phyloP scores from a whole-genome alignment of 2,797 vertebrate species.

The Podarcis lilfordi region DNA sequence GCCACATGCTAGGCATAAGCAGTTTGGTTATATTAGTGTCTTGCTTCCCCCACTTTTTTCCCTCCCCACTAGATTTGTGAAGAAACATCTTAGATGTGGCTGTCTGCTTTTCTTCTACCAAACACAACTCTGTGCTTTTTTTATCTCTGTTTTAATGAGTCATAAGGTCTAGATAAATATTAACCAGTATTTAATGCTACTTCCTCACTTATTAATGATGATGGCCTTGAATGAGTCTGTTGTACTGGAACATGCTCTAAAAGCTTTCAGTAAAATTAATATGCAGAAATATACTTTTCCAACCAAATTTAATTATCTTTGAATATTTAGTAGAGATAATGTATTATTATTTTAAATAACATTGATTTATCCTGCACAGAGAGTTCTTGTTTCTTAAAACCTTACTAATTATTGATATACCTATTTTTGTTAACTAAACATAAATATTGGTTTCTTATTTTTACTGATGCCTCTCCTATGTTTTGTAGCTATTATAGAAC shows the following conservation, averaged over 20 bases:
- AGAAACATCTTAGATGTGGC: neutral
- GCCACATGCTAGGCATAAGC: neutral
- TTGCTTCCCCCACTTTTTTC: accelerated
- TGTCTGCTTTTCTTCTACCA: neutral
- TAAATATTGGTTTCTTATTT: neutral
- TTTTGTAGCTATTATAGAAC: neutral
- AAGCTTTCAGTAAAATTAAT: neutral
- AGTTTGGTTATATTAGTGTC: neutral
- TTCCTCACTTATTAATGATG: neutral
- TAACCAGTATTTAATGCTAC: neutral
- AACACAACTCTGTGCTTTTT: too few relatives aligned
- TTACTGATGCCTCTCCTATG: neutral
- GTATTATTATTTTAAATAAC: neutral
- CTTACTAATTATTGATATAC: neutral
- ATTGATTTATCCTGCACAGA: neutral
- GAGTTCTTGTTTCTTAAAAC: neutral
- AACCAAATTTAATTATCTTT: neutral
- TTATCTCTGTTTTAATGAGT: neutral
- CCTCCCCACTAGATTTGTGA: neutral
- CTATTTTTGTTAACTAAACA: neutral
- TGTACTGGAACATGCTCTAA: neutral
- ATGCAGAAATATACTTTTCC: neutral
- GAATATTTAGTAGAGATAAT: neutral
- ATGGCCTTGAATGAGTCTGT: neutral
- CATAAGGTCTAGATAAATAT: neutral